Evolutionary conservation across 2,888 invertebrate species (phyloP).

Genomic region (Gymnoscelis rufifasciata): DNA sequence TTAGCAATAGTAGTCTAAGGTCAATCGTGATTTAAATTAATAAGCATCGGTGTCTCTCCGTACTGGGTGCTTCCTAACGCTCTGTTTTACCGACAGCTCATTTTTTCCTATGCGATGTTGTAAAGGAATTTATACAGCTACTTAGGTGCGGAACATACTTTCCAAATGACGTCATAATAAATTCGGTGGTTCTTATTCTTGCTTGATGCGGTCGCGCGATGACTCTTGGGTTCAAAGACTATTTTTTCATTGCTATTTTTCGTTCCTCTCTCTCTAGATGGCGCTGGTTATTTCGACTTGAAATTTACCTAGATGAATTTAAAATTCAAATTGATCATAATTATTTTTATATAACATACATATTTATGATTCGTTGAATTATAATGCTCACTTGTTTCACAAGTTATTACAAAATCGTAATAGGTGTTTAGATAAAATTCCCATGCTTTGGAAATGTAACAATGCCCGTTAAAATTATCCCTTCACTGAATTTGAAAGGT

Average conservation of each 20-base stretch:
- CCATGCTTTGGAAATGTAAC: conserved; percentile 35
- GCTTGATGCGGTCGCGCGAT: conserved; percentile 32
- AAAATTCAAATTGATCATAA: not conserved
- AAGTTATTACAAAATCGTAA: conserved; percentile 2
- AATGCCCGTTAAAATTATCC: conserved; percentile 38
- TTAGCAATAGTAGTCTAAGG: too few species aligned
- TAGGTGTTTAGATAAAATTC: conserved; percentile 28
- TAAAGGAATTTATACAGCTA: conserved; percentile 54
- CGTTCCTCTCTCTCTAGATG: conserved; percentile 38
- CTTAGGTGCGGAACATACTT: conserved; percentile 53
- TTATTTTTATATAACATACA: too few species aligned
- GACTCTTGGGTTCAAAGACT: conserved; percentile 25
- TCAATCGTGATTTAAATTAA: too few species aligned
- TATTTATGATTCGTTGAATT: not conserved
- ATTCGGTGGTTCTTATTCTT: conserved; percentile 50
- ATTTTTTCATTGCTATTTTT: too few species aligned
- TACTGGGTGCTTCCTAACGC: not conserved
- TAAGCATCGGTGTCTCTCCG: not conserved
- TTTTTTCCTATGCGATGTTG: conserved; percentile 28
- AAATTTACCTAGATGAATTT: not conserved
- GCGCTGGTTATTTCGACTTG: conserved; percentile 30
- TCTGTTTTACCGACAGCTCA: conserved; percentile 33
- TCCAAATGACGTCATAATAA: conserved; percentile 67
- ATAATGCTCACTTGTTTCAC: not conserved
- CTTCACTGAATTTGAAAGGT: conserved; percentile 43